Evolutionary conservation across 2,113 vertebrate species (phyloP).

Genomic region (Plecturocebus donacophilus): DNA sequence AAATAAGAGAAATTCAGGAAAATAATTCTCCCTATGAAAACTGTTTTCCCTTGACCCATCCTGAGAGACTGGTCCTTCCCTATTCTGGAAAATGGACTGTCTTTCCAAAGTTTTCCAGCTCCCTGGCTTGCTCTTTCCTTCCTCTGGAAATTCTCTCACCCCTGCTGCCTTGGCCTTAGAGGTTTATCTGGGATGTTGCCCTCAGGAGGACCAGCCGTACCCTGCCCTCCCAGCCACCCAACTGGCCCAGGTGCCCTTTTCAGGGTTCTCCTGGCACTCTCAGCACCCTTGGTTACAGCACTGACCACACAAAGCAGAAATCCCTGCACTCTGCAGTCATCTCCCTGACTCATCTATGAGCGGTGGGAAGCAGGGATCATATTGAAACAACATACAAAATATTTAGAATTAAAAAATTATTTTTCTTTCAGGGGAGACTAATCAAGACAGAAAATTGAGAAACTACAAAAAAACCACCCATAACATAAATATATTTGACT

Average conservation of each 20-base stretch:
- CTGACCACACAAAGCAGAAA: background rate
- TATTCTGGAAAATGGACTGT: background rate
- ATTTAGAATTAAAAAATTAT: background rate
- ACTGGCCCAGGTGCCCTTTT: background rate
- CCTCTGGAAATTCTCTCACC: background rate
- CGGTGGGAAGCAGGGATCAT: background rate
- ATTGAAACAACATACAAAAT: background rate
- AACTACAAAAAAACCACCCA: background rate
- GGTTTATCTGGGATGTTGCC: background rate
- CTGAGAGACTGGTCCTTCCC: background rate
- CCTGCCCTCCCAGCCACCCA: accelerated
- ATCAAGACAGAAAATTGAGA: background rate
- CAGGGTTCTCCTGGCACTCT: accelerated
- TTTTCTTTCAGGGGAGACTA: background rate
- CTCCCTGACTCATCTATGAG: too few species aligned
- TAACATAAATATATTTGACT: background rate
- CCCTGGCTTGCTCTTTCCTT: background rate
- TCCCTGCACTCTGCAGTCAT: background rate
- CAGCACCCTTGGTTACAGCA: background rate
- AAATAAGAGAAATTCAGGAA: background rate
- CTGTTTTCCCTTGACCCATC: background rate
- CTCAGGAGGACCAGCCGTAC: background rate
- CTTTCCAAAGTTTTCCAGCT: background rate
- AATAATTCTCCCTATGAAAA: background rate
- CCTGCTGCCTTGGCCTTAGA: background rate